phyloP scores from a whole-genome alignment of 2,888 invertebrate species.

The Amphipoea lucens region DNA sequence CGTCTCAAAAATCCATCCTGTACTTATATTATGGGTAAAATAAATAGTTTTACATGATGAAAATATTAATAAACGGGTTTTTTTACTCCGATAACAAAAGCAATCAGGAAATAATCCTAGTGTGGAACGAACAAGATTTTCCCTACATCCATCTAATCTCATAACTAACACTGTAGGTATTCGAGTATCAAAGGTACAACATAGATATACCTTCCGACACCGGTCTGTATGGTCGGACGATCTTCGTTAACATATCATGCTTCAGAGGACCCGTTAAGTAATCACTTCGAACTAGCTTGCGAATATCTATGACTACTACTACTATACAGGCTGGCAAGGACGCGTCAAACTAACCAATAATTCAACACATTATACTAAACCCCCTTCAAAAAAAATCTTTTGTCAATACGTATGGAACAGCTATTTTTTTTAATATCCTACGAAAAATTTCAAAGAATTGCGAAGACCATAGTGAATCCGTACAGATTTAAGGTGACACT shows the following conservation, averaged over 20 bases:
- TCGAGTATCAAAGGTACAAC: background rate
- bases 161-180: background rate
- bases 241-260: background rate
- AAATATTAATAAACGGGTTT: background rate
- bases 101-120: constrained; percentile 27
- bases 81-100: background rate
- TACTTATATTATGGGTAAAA: no score
- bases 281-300: background rate
- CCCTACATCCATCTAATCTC: constrained; percentile 10
- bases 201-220: background rate
- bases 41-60: background rate
- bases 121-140: constrained; percentile 3
- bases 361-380: no score
- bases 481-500: background rate
- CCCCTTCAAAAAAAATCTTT: no score
- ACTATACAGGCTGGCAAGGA: no score
- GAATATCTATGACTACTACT: background rate
- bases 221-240: background rate
- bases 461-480: background rate
- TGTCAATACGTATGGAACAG: no score
- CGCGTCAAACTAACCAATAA: no score
- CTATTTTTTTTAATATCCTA: no score
- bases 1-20: no score
- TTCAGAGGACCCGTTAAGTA: background rate
- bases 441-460: background rate